These are phyloP conservation scores for Calonectris borealis DNA, from an alignment of 2,113 vertebrate species.

Conservation along the genomic window DNA sequence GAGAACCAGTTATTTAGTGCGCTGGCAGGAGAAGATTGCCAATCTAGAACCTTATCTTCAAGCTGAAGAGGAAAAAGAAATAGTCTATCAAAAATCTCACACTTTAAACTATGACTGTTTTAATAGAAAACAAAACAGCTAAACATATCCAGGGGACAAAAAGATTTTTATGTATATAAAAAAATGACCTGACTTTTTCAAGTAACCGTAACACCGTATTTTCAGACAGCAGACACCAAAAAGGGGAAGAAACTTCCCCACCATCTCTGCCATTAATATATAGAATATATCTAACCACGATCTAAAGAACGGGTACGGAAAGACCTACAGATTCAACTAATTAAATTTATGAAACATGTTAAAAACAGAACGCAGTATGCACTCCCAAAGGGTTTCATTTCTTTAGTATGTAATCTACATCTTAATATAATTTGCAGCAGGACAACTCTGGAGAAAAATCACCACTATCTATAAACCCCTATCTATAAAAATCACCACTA, in stretches of 20 bases:
- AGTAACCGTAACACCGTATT: not conserved
- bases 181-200: not conserved
- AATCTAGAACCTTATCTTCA: constrained; percentile 92
- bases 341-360: not conserved
- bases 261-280: not conserved
- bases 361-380: not conserved
- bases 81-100: not conserved
- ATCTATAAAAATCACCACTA: not conserved
- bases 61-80: constrained; percentile 72
- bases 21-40: constrained; percentile 91
- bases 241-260: not conserved
- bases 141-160: not conserved
- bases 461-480: not conserved
- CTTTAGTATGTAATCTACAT: not conserved
- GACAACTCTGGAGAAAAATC: not conserved
- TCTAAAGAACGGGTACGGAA: not conserved
- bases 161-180: not conserved
- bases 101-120: not conserved
- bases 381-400: not conserved
- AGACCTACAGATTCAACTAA: not conserved
- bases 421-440: not conserved
- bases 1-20: constrained; percentile 94
- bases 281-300: not conserved
- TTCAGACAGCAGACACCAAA: not conserved
- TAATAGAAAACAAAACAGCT: not conserved